Percentiles rank a stretch among this genome's conserved stretches.
Conservation (phyloP, 2,797 vertebrate genomes). For the Melanotaenia nigrans region DNA sequence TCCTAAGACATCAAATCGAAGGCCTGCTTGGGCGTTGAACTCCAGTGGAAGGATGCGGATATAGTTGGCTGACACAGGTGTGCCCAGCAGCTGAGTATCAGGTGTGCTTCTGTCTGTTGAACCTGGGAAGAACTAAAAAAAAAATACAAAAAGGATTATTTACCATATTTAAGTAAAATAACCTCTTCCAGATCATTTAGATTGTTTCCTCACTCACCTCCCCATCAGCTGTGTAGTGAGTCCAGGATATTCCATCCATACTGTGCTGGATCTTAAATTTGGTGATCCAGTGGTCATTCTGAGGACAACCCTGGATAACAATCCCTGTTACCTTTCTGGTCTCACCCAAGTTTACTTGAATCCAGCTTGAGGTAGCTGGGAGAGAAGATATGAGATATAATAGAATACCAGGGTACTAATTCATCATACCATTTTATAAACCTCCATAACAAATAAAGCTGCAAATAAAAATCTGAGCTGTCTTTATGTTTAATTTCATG, state of each 20-base stretch:
- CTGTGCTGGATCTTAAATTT: slow-evolving; percentile 82
- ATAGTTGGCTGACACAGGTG: slow-evolving; percentile 72
- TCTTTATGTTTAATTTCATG: background rate
- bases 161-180: background rate
- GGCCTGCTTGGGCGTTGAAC: slow-evolving; percentile 68
- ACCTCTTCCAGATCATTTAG: background rate
- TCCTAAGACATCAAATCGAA: slow-evolving; percentile 83
- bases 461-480: background rate
- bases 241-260: slow-evolving; percentile 71
- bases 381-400: background rate
- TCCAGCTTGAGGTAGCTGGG: slow-evolving; percentile 80
- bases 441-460: background rate
- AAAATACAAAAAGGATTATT: background rate
- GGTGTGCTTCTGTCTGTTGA: slow-evolving; percentile 68
- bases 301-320: slow-evolving; percentile 82
- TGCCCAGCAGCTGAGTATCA: slow-evolving; percentile 80
- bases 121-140: slow-evolving; percentile 75
- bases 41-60: slow-evolving; percentile 77
- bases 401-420: background rate
- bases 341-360: slow-evolving; percentile 78
- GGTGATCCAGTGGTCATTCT: slow-evolving; percentile 80
- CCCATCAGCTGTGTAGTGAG: slow-evolving; percentile 74
- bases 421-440: background rate
- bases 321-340: slow-evolving; percentile 82
- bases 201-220: slow-evolving; percentile 59